These are phyloP conservation scores for Vanessa tameamea DNA, from an alignment of 1,140 invertebrate genomes.

Conservation along the genomic window DNA sequence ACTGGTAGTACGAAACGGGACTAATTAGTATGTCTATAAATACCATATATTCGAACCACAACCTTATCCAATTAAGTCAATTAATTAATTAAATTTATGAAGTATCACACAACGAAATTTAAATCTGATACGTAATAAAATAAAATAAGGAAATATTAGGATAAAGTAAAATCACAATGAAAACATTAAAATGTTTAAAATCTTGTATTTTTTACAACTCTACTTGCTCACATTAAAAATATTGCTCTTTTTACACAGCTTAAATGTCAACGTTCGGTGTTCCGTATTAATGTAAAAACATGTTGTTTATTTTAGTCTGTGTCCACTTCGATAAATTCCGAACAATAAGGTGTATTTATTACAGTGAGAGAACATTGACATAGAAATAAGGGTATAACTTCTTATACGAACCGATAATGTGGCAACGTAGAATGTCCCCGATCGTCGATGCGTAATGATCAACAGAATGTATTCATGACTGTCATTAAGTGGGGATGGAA, in stretches of 20 bases:
- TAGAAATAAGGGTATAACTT: conserved; percentile 1
- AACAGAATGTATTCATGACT: not conserved
- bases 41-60: no score
- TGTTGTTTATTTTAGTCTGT: conserved; percentile 10
- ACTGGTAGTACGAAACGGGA: no score
- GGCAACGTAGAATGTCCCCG: not conserved
- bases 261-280: conserved; percentile 25
- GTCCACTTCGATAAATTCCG: conserved; percentile 15
- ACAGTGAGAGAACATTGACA: conserved; percentile 3
- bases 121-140: not conserved
- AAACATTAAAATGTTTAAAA: not conserved
- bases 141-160: not conserved
- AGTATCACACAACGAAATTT: not conserved
- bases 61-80: no score
- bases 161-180: no score
- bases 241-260: conserved; percentile 16
- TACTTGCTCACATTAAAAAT: conserved; percentile 12
- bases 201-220: conserved; percentile 11
- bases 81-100: no score
- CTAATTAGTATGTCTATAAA: no score
- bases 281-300: conserved; percentile 6
- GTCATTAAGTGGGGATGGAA: not conserved
- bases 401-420: not conserved
- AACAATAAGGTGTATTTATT: conserved; percentile 15
- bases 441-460: conserved; percentile 6